Evolutionary conservation across 2,113 vertebrate genomes (phyloP).

Genomic region (Australoheros scitulus): DNA sequence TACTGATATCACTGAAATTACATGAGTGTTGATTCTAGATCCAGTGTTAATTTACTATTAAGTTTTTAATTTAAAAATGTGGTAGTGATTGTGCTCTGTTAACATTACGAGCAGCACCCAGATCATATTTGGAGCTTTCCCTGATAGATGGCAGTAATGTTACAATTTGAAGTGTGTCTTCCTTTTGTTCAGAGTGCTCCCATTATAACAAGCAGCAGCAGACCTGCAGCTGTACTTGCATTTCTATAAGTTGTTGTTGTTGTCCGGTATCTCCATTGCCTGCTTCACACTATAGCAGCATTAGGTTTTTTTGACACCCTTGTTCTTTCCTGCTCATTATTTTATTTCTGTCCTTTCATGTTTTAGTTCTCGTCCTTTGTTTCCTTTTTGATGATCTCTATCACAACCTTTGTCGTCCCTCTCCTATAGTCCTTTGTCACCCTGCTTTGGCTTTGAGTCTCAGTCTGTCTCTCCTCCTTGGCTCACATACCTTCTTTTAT

Average conservation of each 20-base stretch:
- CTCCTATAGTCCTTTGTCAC: background rate
- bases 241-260: background rate
- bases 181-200: background rate
- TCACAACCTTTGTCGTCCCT: background rate
- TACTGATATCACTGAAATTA: background rate
- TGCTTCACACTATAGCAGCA: background rate
- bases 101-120: background rate
- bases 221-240: background rate
- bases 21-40: background rate
- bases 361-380: background rate
- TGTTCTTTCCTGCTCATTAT: background rate
- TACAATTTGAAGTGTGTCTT: background rate
- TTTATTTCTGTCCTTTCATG: background rate
- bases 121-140: background rate
- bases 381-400: background rate
- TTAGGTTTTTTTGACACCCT: background rate
- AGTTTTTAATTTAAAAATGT: background rate
- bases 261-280: background rate
- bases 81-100: background rate
- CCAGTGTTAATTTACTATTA: background rate
- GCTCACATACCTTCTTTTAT: constrained; percentile 34
- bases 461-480: background rate
- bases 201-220: background rate
- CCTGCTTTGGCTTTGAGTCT: constrained; percentile 25
- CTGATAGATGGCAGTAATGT: background rate